These are phyloP conservation scores for Micropoecilia bifurca DNA, from an alignment of 2,797 vertebrate genomes.

Conservation along the genomic window DNA sequence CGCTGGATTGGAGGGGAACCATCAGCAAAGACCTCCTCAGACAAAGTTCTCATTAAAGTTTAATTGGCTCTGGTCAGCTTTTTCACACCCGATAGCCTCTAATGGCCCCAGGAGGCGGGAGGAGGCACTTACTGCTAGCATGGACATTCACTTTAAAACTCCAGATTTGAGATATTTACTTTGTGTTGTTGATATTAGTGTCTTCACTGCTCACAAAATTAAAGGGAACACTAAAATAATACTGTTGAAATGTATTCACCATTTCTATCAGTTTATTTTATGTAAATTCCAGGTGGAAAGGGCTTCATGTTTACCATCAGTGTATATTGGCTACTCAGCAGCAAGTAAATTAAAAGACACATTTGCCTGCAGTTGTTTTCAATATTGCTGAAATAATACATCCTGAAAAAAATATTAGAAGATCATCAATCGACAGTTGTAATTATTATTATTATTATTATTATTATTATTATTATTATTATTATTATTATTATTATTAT, in stretches of 20 bases:
- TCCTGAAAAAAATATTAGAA: neutral
- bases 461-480: too few species aligned
- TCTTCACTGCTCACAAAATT: too few species aligned
- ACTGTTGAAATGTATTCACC: too few species aligned
- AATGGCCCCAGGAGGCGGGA: slow-evolving; percentile 29
- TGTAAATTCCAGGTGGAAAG: too few species aligned
- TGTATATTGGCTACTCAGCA: neutral
- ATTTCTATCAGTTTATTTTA: too few species aligned
- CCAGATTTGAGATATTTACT: neutral
- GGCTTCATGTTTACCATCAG: too few species aligned
- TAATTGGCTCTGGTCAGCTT: slow-evolving; percentile 26
- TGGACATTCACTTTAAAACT: slow-evolving; percentile 23
- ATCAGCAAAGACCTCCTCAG: neutral
- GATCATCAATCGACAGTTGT: neutral
- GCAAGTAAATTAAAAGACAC: neutral
- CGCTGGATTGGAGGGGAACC: neutral
- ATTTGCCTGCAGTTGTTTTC: neutral
- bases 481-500: neutral
- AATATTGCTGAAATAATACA: neutral
- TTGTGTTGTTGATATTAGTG: neutral
- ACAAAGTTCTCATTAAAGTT: slow-evolving; percentile 28
- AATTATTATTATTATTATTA: too few species aligned
- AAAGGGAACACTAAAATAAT: too few species aligned
- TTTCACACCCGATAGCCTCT: slow-evolving; percentile 25
- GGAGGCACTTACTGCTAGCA: slow-evolving; percentile 20